Conservation (phyloP, 2,113 vertebrate genomes). For the Thoracochromis brauschi region DNA sequence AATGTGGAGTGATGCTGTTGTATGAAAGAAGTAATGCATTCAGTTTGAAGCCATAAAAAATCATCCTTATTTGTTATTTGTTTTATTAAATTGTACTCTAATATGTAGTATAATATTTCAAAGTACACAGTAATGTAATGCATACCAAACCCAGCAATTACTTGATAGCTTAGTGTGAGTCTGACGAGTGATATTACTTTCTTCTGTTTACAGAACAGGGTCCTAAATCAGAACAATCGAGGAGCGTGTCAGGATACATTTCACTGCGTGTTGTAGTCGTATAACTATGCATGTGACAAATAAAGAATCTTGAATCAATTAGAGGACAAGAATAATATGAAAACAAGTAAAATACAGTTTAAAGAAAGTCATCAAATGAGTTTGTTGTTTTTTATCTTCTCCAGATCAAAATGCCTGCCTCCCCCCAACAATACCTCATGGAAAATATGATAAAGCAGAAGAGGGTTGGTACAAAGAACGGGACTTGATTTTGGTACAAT, state of each 20-base stretch:
- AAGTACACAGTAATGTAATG: background rate
- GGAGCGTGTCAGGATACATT: background rate
- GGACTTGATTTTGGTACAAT: rapidly evolving
- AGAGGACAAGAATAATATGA: background rate
- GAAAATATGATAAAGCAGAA: rapidly evolving
- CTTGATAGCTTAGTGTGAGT: background rate
- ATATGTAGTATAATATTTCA: background rate
- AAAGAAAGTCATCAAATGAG: background rate
- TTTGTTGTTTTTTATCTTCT: background rate
- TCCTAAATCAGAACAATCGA: background rate
- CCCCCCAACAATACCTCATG: background rate
- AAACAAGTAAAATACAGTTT: background rate
- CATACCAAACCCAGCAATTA: background rate
- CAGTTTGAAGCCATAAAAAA: background rate
- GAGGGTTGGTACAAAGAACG: background rate
- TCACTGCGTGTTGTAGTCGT: background rate
- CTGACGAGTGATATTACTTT: background rate
- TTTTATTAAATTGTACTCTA: background rate
- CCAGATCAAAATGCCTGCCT: slow-evolving; percentile 7
- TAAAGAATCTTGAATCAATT: background rate
- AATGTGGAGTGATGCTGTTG: background rate
- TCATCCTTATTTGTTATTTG: background rate
- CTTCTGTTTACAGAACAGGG: background rate
- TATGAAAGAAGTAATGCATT: background rate
- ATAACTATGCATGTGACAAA: background rate